Conservation (phyloP, 2,113 vertebrate genomes). For the Leucopsar rothschildi region DNA sequence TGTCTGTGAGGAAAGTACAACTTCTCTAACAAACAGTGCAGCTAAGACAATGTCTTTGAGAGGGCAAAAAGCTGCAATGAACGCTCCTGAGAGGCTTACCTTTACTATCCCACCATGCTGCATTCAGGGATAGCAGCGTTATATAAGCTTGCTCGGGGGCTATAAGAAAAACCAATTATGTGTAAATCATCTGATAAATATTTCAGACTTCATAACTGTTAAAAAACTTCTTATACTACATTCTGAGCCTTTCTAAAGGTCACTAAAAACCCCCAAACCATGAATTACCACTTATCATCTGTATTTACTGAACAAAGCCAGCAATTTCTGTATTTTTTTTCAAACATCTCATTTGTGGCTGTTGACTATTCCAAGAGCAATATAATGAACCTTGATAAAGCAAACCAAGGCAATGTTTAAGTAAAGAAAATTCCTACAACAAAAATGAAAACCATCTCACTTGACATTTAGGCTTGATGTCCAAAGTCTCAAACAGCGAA, state of each 20-base stretch:
- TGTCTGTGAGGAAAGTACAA: neutral
- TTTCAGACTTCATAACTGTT: neutral
- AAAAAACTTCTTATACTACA: neutral
- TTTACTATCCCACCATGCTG: neutral
- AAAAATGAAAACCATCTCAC: neutral
- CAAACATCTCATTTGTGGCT: neutral
- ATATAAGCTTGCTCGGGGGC: neutral
- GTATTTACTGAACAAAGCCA: neutral
- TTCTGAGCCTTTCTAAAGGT: neutral
- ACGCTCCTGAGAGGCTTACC: neutral
- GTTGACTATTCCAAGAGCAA: neutral
- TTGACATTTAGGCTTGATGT: neutral
- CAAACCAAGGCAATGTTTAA: neutral
- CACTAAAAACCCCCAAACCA: neutral
- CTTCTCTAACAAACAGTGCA: neutral
- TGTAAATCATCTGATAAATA: neutral
- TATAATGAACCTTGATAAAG: neutral
- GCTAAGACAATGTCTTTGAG: neutral
- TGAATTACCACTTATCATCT: neutral
- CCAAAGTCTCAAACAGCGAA: neutral
- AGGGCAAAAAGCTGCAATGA: neutral
- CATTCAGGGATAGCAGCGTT: conserved; percentile 8
- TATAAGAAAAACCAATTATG: neutral
- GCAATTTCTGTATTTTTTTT: neutral
- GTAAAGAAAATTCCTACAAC: neutral